Evolutionary conservation across 2,888 invertebrate genomes (phyloP).

Genomic region (Mythimna loreyi): DNA sequence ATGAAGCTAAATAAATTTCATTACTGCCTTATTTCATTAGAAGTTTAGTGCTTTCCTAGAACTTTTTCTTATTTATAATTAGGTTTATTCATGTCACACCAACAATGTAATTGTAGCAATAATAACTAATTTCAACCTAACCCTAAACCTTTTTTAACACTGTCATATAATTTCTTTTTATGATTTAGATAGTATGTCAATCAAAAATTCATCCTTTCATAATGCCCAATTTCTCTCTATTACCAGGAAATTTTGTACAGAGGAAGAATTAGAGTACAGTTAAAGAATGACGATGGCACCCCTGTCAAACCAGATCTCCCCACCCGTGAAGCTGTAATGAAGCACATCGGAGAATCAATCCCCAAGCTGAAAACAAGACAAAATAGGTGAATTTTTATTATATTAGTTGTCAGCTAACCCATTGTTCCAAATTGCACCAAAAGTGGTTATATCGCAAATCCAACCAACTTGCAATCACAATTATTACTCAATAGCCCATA

Average conservation of each 20-base stretch:
- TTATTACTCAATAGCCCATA: too few species aligned
- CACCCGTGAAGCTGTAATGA: constrained; percentile 94
- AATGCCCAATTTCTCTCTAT: constrained; percentile 30
- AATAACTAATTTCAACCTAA: too few species aligned
- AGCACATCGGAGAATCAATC: constrained; percentile 95
- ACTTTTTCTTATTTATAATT: background rate
- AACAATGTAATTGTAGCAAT: too few species aligned
- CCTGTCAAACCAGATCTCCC: constrained; percentile 93
- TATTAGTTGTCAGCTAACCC: background rate
- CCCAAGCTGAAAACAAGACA: constrained; percentile 97
- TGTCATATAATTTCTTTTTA: too few species aligned
- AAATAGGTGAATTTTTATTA: constrained; percentile 78
- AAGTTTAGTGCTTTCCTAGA: background rate
- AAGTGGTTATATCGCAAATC: too few species aligned
- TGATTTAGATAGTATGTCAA: background rate
- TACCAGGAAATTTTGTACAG: constrained; percentile 94
- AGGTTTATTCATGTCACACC: background rate
- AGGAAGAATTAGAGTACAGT: constrained; percentile 97
- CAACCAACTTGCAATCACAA: too few species aligned
- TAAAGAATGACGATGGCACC: constrained; percentile 97
- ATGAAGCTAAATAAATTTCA: too few species aligned
- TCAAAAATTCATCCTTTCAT: background rate
- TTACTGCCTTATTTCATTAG: background rate
- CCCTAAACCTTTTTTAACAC: too few species aligned
- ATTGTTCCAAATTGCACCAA: too few species aligned